Percentiles rank a stretch among this genome's conserved stretches.
These are phyloP conservation scores for Machimus rusticus DNA, from an alignment of 2,888 invertebrate genomes.

Conservation along the genomic window DNA sequence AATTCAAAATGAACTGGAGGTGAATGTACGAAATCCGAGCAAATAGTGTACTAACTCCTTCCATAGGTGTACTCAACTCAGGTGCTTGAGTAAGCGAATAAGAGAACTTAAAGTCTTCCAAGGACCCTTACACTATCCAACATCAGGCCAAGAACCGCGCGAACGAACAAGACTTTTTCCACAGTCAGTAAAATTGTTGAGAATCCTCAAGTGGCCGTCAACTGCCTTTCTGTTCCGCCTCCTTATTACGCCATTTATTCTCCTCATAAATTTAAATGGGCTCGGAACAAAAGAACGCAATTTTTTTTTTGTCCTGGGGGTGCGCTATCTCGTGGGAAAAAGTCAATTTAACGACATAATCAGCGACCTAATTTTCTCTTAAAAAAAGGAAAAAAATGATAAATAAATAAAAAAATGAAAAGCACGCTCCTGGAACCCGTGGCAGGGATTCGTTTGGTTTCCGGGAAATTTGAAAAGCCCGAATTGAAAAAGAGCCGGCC, in stretches of 20 bases:
- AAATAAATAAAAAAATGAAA: not conserved
- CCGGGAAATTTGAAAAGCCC: not conserved
- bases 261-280: slow-evolving; percentile 17
- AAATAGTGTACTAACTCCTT: not conserved
- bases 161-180: not conserved
- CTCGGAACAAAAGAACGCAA: not conserved
- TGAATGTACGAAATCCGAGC: not conserved
- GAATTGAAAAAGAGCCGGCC: not conserved
- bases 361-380: not conserved
- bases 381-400: not conserved
- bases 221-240: not conserved
- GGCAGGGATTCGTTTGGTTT: not conserved
- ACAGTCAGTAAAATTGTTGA: not conserved
- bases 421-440: not conserved
- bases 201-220: slow-evolving; percentile 17
- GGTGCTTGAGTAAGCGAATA: not conserved
- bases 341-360: slow-evolving; percentile 15
- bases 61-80: not conserved
- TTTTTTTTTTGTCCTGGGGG: not conserved
- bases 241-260: slow-evolving; percentile 11
- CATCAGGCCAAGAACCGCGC: not conserved
- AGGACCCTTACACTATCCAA: not conserved
- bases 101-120: not conserved
- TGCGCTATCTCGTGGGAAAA: not conserved
- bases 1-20: not conserved